These are phyloP conservation scores for Anisognathus igniventris DNA, from an alignment of 2,797 vertebrate species.

Conservation along the genomic window DNA sequence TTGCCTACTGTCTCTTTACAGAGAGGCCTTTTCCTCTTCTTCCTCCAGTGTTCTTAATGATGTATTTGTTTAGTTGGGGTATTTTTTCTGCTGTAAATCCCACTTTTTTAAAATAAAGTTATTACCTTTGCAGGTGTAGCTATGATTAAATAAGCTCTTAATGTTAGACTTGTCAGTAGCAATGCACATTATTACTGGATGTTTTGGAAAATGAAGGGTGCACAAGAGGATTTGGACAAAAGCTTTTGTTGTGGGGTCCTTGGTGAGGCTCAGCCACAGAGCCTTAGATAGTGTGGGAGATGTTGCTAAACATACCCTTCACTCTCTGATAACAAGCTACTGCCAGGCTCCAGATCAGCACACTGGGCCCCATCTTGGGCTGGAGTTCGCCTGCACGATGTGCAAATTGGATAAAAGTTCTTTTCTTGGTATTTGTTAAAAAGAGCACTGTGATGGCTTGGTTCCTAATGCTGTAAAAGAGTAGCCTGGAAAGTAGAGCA, in stretches of 20 bases:
- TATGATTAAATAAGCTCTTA: background rate
- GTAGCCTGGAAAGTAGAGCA: background rate
- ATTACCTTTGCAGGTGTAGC: background rate
- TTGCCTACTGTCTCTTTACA: background rate
- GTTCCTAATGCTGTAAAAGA: background rate
- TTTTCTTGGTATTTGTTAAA: background rate
- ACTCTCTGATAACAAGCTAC: background rate
- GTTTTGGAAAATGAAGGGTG: background rate
- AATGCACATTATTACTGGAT: background rate
- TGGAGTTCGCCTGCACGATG: accelerated
- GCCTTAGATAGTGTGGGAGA: background rate
- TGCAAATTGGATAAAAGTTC: background rate
- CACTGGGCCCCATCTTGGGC: background rate
- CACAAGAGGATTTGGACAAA: background rate
- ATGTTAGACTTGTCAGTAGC: background rate
- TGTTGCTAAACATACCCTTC: background rate
- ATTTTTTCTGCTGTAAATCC: background rate
- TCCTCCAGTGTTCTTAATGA: background rate
- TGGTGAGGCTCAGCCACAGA: background rate
- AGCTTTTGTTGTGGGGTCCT: background rate
- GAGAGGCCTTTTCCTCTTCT: background rate
- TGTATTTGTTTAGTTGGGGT: background rate
- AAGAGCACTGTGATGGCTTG: background rate
- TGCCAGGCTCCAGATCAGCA: background rate
- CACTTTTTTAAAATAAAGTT: background rate